Base-by-base conservation (phyloP, 2,888 invertebrate species). In the Fissipunctia ypsillon region DNA sequence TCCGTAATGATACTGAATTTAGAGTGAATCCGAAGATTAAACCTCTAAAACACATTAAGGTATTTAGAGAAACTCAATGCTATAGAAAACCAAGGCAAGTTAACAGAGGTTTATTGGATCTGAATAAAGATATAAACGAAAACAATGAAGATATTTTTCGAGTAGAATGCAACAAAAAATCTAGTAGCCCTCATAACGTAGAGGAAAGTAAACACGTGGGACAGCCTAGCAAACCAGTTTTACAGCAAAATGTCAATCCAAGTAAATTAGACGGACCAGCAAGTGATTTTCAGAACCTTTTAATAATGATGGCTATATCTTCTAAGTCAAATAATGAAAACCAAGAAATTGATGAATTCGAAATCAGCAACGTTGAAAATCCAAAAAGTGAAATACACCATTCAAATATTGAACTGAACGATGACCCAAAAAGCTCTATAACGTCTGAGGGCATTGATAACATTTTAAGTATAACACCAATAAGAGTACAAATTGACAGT, bases 281-380 rank as follows among this genome's bases (percentile, higher is more conserved):
- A 54, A 88, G 90, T 77, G 93, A 95, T 86, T 89, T 95, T 70
- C 91, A 95, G 80, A 92, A 93, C 45, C 84, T 95, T 71, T 86
- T 95, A 64, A 92, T 93, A 80, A 94, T 94, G 93, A 93, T 95
- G 94, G 89, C 94, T 5, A 83, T 95, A 56, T 88, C 93, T 59
- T 89, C 91, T 22, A 91, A 92, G 64, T 67, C 88, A 22, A 87
- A 88, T 59, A 87, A 88, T 60, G 85, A 89, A 45, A 81, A 85
- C 38, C 85, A 87, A 22, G 86, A 89, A 38, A 38, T 61, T 9
- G n/a, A 41, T 67, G 70, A 78, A 64, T 48, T 66, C 6, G 60
- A 78, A 57, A 38, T 22, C 22, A 76, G 60, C 31, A 66, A 73
- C 3, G 28, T 52, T 9, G 76, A 80, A 66, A 63, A 52, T 61